Percentiles rank a stretch among this genome's conserved stretches.
Evolutionary conservation across 2,888 invertebrate genomes (phyloP).

Genomic region (Cataglyphis rosenhaueri): DNA sequence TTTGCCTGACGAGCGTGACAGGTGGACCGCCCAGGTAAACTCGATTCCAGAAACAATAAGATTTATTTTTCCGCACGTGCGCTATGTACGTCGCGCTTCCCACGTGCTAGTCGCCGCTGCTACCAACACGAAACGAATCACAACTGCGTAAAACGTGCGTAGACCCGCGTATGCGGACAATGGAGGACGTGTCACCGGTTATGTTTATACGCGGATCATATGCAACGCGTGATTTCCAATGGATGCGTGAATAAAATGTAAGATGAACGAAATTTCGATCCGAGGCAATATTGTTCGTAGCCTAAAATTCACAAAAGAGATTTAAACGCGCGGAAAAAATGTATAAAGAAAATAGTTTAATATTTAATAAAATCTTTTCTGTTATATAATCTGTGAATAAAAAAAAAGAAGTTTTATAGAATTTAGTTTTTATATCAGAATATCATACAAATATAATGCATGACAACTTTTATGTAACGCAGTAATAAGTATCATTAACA

Average conservation of each 20-base stretch:
- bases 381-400: not conserved
- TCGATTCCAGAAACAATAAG: constrained; percentile 76
- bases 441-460: not conserved
- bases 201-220: constrained; percentile 27
- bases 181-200: constrained; percentile 3
- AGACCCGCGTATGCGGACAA: constrained; percentile 23
- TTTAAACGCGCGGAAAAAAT: not conserved
- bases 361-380: not conserved
- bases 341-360: not conserved
- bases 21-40: constrained; percentile 71
- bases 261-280: not conserved
- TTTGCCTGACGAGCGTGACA: constrained; percentile 69
- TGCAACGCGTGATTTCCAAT: constrained; percentile 38
- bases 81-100: constrained; percentile 46
- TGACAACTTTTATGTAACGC: constrained; percentile 31
- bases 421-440: not conserved
- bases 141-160: constrained; percentile 31
- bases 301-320: not conserved
- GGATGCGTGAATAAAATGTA: constrained; percentile 37
- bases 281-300: not conserved
- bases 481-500: constrained; percentile 28
- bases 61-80: constrained; percentile 72
- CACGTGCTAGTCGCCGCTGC: constrained; percentile 23
- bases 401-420: not conserved
- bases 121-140: constrained; percentile 45